These are phyloP conservation scores for Malurus leucopterus DNA, from an alignment of 2,797 vertebrate species.

Conservation along the genomic window DNA sequence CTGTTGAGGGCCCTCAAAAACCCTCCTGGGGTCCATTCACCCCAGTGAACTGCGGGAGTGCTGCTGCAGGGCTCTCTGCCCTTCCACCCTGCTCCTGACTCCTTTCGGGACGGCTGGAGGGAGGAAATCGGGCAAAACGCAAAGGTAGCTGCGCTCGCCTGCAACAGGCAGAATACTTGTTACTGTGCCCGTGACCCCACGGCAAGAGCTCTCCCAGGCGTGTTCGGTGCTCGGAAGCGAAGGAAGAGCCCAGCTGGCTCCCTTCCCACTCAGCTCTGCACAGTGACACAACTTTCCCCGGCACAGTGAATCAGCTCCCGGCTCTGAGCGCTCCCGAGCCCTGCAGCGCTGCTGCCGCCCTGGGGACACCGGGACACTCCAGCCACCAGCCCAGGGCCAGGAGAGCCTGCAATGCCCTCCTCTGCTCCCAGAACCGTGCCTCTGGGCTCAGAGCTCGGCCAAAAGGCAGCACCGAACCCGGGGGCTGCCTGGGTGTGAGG, in stretches of 20 bases:
- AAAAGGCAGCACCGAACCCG: fast-evolving
- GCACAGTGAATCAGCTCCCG: background rate
- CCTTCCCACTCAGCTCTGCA: conserved; percentile 27
- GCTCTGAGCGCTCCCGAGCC: background rate
- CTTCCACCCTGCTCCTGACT: background rate
- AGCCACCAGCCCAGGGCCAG: background rate
- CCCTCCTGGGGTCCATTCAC: background rate
- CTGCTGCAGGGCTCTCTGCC: fast-evolving
- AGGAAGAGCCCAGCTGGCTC: conserved; percentile 22
- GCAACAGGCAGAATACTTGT: background rate
- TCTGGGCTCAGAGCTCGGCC: background rate
- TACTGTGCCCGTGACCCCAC: background rate
- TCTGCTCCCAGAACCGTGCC: background rate
- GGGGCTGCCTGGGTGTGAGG: fast-evolving
- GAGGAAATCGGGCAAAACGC: background rate
- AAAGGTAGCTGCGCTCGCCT: background rate
- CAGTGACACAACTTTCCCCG: background rate
- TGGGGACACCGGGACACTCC: fast-evolving
- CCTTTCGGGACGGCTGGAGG: background rate
- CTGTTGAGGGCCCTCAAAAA: background rate
- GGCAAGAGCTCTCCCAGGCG: background rate
- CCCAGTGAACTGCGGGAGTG: fast-evolving
- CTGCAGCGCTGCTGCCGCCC: fast-evolving
- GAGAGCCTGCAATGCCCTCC: background rate
- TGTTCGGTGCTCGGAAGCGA: background rate